A percentile compares a stretch with the other conserved stretches of the same genome.
Evolutionary conservation across 2,797 vertebrate genomes (phyloP).

Genomic region (Labeo calbasu): DNA sequence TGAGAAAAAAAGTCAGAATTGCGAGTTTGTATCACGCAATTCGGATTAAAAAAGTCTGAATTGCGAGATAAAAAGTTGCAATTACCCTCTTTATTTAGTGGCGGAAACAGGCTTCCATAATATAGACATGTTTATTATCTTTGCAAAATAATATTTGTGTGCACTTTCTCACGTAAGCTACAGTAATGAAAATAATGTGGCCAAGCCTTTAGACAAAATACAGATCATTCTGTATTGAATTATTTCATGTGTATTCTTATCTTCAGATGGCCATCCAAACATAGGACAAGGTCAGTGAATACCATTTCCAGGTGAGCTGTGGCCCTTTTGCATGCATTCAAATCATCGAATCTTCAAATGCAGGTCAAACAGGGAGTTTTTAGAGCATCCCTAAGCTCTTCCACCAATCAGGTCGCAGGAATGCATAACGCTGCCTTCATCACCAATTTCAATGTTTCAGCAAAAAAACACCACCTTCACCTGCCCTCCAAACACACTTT

Average conservation of each 20-base stretch:
- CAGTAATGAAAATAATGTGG: neutral
- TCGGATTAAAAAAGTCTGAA: too few relatives aligned
- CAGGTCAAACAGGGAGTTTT: neutral
- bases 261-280: neutral
- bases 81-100: too few relatives aligned
- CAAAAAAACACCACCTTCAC: neutral
- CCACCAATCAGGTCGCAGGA: neutral
- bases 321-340: constrained; percentile 72
- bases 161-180: constrained; percentile 23
- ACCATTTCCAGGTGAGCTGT: constrained; percentile 62
- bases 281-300: constrained; percentile 26
- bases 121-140: constrained; percentile 60
- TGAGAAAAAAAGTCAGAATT: too few relatives aligned
- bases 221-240: neutral
- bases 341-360: constrained; percentile 41
- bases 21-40: too few relatives aligned
- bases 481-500: neutral
- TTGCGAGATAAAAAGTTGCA: too few relatives aligned
- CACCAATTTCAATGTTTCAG: constrained; percentile 23
- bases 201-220: neutral
- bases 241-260: neutral
- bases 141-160: neutral
- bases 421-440: neutral
- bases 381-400: neutral
- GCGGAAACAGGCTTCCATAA: too few relatives aligned